phyloP scores from a whole-genome alignment of 2,797 vertebrate species.

The Uromys caudimaculatus region DNA sequence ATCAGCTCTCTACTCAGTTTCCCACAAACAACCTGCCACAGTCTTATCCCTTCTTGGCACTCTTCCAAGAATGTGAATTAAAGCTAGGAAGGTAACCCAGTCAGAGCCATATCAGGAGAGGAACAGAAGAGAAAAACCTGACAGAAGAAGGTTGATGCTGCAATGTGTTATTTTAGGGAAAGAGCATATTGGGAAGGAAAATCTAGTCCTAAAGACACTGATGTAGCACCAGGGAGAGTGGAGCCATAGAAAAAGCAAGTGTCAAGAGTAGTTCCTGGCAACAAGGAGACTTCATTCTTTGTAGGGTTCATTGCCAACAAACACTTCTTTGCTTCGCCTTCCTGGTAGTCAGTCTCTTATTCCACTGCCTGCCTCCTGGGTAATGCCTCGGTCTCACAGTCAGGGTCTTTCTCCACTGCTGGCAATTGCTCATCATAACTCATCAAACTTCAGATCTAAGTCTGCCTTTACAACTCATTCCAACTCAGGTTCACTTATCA shows the following conservation, averaged over 20 bases:
- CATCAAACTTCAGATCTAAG: background rate
- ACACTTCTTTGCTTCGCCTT: background rate
- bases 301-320: background rate
- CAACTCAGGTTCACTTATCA: background rate
- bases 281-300: background rate
- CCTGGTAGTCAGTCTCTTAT: background rate
- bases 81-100: background rate
- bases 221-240: background rate
- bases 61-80: background rate
- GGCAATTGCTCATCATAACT: background rate
- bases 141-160: background rate
- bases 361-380: background rate
- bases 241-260: background rate
- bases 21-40: background rate
- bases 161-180: background rate
- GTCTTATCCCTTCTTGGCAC: background rate
- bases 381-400: too few relatives aligned
- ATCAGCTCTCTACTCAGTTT: background rate
- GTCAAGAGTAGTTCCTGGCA: too few relatives aligned
- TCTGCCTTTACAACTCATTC: background rate
- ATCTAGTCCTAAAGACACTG: background rate
- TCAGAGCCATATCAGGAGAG: background rate
- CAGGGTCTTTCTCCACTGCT: background rate
- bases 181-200: background rate
- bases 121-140: background rate